Conservation (phyloP, 2,113 vertebrate genomes). For the Erythrolamprus reginae region DNA sequence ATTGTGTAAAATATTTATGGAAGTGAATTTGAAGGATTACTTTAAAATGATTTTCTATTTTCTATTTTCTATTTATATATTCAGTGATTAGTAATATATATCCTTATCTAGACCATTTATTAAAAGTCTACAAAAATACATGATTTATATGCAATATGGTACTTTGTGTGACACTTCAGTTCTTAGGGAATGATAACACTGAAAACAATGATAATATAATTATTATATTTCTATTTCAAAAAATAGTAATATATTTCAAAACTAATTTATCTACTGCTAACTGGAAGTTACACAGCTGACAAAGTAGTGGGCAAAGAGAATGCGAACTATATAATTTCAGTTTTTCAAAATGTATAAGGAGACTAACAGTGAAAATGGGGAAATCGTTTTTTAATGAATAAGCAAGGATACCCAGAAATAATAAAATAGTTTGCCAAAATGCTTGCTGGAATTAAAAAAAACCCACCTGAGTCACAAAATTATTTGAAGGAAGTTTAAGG, state of each 20-base stretch:
- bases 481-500: neutral
- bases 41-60: neutral
- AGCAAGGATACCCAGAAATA: neutral
- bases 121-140: neutral
- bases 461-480: neutral
- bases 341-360: neutral
- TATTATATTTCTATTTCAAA: too few relatives aligned
- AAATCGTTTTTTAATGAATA: neutral
- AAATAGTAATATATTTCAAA: neutral
- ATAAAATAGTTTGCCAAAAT: neutral
- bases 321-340: neutral
- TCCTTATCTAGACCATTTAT: neutral
- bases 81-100: neutral
- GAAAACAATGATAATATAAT: neutral
- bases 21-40: neutral
- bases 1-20: neutral
- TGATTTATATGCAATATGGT: neutral
- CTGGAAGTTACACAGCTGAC: neutral
- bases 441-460: neutral
- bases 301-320: neutral
- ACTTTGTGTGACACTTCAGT: neutral
- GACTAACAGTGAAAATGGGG: neutral
- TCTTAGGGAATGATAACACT: neutral
- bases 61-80: neutral
- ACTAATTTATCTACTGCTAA: neutral